Conservation (phyloP, 1,140 invertebrate genomes). For the Contarinia nasturtii region DNA sequence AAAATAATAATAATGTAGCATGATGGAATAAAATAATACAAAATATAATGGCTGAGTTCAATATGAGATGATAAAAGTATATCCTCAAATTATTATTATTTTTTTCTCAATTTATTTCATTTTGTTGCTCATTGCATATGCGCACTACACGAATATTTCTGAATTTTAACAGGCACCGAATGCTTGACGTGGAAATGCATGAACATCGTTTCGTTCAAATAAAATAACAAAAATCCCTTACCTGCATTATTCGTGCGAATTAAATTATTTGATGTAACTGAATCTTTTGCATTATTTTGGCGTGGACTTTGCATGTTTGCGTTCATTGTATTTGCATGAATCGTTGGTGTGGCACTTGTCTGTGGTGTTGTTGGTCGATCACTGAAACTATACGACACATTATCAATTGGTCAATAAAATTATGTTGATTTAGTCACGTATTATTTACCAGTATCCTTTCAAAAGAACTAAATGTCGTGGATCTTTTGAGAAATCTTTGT, state of each 20-base stretch:
- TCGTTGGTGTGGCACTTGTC: conserved; percentile 4
- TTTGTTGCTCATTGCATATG: too few species aligned
- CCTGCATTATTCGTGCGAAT: neutral
- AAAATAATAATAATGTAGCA: neutral
- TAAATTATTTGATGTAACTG: neutral
- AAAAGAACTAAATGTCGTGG: conserved; percentile 63
- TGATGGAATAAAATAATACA: neutral
- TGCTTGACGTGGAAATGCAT: too few species aligned
- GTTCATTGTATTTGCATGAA: conserved; percentile 1
- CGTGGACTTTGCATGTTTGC: neutral
- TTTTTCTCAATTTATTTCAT: too few species aligned
- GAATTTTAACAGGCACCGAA: too few species aligned
- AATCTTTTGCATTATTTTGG: neutral
- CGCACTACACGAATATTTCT: too few species aligned
- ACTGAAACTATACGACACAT: conserved; percentile 41
- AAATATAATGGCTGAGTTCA: too few species aligned
- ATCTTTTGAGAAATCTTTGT: conserved; percentile 83
- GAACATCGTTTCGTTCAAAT: conserved; percentile 1
- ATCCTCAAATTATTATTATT: too few species aligned
- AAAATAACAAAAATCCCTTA: neutral
- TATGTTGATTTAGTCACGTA: neutral
- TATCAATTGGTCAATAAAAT: neutral
- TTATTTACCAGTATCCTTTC: conserved; percentile 39
- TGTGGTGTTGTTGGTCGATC: conserved; percentile 56
- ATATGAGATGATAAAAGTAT: too few species aligned